These are phyloP conservation scores for Epicauta chinensis DNA, from an alignment of 1,140 invertebrate genomes.

Conservation along the genomic window DNA sequence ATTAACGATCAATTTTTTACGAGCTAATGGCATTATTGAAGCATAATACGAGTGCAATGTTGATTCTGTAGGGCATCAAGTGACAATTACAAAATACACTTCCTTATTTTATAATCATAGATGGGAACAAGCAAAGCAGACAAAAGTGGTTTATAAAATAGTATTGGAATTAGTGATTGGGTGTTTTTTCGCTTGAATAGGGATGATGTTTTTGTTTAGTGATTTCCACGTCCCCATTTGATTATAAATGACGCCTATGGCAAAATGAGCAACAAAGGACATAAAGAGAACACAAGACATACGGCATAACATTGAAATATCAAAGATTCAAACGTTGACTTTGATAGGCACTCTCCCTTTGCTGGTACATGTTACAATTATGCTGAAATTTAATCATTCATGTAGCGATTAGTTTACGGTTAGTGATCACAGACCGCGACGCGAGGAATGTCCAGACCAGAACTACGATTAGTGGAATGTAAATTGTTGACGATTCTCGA, in stretches of 20 bases:
- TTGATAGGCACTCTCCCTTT: slow-evolving; percentile 31
- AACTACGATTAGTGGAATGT: slow-evolving; percentile 38
- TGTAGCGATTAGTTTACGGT: slow-evolving; percentile 42
- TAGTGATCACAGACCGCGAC: slow-evolving; percentile 40
- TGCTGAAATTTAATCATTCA: slow-evolving; percentile 45
- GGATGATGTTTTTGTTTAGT: too few relatives aligned
- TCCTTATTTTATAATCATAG: too few relatives aligned
- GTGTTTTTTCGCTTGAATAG: too few relatives aligned
- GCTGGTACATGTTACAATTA: slow-evolving; percentile 41
- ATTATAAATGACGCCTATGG: slow-evolving; percentile 10
- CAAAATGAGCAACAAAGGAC: slow-evolving; percentile 13
- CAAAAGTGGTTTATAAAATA: too few relatives aligned
- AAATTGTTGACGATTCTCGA: slow-evolving; percentile 41
- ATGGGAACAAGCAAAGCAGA: too few relatives aligned
- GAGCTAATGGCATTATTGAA: too few relatives aligned
- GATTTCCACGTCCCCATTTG: neutral
- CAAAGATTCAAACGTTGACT: slow-evolving; percentile 21
- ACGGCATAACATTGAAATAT: slow-evolving; percentile 19
- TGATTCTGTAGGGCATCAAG: too few relatives aligned
- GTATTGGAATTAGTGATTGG: too few relatives aligned
- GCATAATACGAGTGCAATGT: too few relatives aligned
- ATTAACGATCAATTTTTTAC: too few relatives aligned
- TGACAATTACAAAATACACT: too few relatives aligned
- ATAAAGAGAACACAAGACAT: slow-evolving; percentile 12
- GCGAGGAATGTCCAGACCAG: slow-evolving; percentile 41